Evolutionary conservation across 1,140 invertebrate genomes (phyloP).

Genomic region (Conus betulinus): DNA sequence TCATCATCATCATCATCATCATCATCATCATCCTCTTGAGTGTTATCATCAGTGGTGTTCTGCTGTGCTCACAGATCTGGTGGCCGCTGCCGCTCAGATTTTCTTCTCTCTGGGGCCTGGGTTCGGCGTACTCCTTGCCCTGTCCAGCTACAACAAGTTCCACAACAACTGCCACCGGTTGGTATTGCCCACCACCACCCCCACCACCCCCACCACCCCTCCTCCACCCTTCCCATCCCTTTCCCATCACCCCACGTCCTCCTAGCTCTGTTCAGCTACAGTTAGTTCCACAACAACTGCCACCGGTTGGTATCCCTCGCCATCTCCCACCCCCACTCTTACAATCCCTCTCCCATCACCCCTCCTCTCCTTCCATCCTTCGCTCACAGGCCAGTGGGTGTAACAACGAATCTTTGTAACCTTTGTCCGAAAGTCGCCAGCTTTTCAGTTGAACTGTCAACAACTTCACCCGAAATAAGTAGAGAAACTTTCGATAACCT

Average conservation of each 20-base stretch:
- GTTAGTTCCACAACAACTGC: too few relatives aligned
- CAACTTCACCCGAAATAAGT: too few relatives aligned
- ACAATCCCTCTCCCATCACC: neutral
- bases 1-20: too few relatives aligned
- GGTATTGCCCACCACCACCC: neutral
- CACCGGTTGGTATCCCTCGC: neutral
- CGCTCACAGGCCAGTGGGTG: too few relatives aligned
- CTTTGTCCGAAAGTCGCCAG: too few relatives aligned
- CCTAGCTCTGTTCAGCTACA: neutral
- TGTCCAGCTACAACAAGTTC: constrained; percentile 80
- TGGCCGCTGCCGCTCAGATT: constrained; percentile 81
- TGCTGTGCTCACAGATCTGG: constrained; percentile 76
- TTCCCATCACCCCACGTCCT: neutral
- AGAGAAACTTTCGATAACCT: too few relatives aligned
- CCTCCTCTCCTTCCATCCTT: too few relatives aligned
- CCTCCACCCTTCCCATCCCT: neutral
- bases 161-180: constrained; percentile 81
- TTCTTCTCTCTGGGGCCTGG: constrained; percentile 81
- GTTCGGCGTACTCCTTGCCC: constrained; percentile 79
- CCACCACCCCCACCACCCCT: neutral
- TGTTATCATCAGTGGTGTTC: too few relatives aligned
- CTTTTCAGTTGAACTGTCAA: too few relatives aligned
- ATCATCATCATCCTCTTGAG: too few relatives aligned
- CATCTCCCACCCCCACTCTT: neutral
- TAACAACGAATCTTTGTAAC: too few relatives aligned